A percentile compares a stretch with the other conserved stretches of the same genome.
Conservation (phyloP, 2,888 invertebrate genomes). For the Caenorhabditis macrosperma region DNA sequence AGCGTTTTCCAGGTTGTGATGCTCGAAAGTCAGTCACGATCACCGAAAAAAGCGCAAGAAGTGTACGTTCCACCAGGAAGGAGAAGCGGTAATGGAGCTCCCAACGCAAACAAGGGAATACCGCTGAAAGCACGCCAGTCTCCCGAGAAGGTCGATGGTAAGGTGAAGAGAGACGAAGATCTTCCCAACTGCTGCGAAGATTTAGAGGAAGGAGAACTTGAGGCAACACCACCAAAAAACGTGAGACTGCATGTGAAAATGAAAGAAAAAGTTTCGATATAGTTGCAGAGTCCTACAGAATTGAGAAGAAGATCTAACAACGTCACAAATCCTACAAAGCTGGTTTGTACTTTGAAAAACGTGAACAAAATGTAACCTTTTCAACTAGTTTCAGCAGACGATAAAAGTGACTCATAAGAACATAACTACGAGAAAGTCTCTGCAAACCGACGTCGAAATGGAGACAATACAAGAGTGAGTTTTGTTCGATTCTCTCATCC, state of each 20-base stretch:
- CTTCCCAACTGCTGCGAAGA: slow-evolving; percentile 23
- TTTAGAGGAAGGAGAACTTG: not conserved
- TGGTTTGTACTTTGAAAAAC: too few species aligned
- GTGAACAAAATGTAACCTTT: too few species aligned
- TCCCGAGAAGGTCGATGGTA: not conserved
- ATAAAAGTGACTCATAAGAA: too few species aligned
- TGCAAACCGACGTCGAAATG: too few species aligned
- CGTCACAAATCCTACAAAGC: too few species aligned
- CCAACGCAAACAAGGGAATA: not conserved
- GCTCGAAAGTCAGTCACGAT: not conserved
- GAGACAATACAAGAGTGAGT: too few species aligned
- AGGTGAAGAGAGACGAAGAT: not conserved
- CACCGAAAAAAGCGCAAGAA: not conserved
- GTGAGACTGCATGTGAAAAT: not conserved
- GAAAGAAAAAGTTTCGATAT: too few species aligned
- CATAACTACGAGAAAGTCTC: too few species aligned
- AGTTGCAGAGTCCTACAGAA: too few species aligned
- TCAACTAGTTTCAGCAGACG: too few species aligned
- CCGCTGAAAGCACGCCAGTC: not conserved
- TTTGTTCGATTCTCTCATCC: too few species aligned
- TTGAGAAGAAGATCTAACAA: too few species aligned
- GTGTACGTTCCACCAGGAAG: slow-evolving; percentile 8
- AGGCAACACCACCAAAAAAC: not conserved
- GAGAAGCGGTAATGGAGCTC: not conserved
- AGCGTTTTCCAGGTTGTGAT: not conserved